phyloP scores from a whole-genome alignment of 2,113 vertebrate genomes.

The Anoplopoma fimbria region DNA sequence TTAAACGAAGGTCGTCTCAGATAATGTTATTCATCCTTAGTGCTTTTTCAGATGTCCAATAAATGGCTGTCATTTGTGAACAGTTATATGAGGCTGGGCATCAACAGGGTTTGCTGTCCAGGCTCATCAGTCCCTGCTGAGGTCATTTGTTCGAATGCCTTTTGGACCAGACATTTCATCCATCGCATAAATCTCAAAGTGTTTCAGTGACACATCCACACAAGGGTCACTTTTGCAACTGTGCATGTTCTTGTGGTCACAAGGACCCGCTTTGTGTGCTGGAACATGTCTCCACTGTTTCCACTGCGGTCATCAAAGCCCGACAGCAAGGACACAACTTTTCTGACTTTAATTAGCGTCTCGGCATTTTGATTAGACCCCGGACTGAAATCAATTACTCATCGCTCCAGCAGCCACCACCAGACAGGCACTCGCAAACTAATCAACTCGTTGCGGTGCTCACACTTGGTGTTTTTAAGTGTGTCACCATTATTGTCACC shows the following conservation, averaged over 20 bases:
- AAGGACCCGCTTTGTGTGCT: slow-evolving; percentile 54
- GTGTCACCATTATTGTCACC: slow-evolving; percentile 27
- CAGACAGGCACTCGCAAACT: slow-evolving; percentile 30
- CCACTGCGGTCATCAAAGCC: slow-evolving; percentile 63
- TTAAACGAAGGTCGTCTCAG: slow-evolving; percentile 10
- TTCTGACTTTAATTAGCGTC: slow-evolving; percentile 74
- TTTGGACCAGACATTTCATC: slow-evolving; percentile 14
- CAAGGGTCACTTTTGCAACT: slow-evolving; percentile 36
- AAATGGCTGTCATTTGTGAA: slow-evolving; percentile 4
- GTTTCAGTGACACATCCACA: slow-evolving; percentile 22
- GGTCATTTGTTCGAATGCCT: slow-evolving; percentile 3
- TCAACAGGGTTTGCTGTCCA: background rate
- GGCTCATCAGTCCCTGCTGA: background rate
- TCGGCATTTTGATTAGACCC: slow-evolving; percentile 64
- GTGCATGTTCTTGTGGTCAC: slow-evolving; percentile 26
- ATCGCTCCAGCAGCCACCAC: slow-evolving; percentile 33
- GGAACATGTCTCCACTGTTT: slow-evolving; percentile 24
- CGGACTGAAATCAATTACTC: slow-evolving; percentile 75
- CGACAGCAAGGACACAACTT: slow-evolving; percentile 67
- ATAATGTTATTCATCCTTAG: slow-evolving; percentile 12
- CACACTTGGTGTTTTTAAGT: slow-evolving; percentile 33
- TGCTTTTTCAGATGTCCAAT: slow-evolving; percentile 16
- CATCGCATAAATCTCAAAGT: slow-evolving; percentile 4
- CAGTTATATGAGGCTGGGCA: slow-evolving; percentile 11
- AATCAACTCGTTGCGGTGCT: slow-evolving; percentile 42